Conservation (phyloP, 2,888 invertebrate genomes). For the Molorchus minor region DNA sequence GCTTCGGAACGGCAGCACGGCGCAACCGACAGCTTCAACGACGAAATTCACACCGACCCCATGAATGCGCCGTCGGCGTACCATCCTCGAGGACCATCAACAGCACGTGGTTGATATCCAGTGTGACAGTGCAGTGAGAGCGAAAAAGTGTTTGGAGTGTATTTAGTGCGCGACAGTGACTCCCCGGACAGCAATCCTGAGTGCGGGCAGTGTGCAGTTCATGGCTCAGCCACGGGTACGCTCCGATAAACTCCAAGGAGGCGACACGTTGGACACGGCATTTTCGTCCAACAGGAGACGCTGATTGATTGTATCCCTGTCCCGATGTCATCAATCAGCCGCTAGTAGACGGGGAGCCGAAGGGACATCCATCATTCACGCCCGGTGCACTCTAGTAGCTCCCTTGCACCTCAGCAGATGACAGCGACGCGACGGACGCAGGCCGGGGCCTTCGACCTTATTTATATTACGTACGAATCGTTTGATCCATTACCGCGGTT, state of each 20-base stretch:
- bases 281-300: constrained; percentile 28
- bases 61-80: constrained; percentile 46
- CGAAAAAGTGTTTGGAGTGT: constrained; percentile 36
- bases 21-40: constrained; percentile 48
- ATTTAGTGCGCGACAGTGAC: constrained; percentile 46
- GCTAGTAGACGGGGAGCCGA: constrained; percentile 47
- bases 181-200: constrained; percentile 58
- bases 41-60: constrained; percentile 47
- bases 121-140: constrained; percentile 53
- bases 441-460: constrained; percentile 39
- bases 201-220: constrained; percentile 77
- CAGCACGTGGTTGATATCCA: constrained; percentile 44
- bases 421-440: constrained; percentile 17
- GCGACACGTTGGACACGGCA: constrained; percentile 45
- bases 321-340: constrained; percentile 50
- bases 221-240: constrained; percentile 93
- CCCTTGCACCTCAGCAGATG: constrained; percentile 15
- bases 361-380: constrained; percentile 51
- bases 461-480: constrained; percentile 35
- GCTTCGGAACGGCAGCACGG: constrained; percentile 56
- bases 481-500: constrained; percentile 27
- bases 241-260: constrained; percentile 48
- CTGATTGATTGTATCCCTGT: constrained; percentile 43
- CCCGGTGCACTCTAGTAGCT: constrained; percentile 43
- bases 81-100: constrained; percentile 41